Conservation (phyloP, 2,888 invertebrate species). For the Helleia helle region DNA sequence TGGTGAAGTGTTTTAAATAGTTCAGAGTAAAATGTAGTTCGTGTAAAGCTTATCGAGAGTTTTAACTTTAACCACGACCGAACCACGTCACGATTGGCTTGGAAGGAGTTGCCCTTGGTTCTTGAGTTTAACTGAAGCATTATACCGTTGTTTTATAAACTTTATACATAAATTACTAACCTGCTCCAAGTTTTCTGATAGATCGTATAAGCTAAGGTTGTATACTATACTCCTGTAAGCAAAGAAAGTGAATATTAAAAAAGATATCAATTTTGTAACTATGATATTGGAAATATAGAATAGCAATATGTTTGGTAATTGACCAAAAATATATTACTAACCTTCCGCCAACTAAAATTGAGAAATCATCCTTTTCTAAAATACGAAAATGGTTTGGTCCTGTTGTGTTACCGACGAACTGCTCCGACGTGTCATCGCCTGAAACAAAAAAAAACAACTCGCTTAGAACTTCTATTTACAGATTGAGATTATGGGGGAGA, state of each 20-base stretch:
- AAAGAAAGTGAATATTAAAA: constrained; percentile 21
- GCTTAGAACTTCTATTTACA: neutral
- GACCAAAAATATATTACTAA: constrained; percentile 61
- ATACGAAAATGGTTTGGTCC: constrained; percentile 91
- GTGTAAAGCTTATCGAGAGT: constrained; percentile 4
- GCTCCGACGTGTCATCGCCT: constrained; percentile 82
- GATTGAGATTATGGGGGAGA: neutral
- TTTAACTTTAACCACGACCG: constrained; percentile 5
- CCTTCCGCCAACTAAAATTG: constrained; percentile 92
- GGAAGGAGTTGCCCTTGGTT: neutral
- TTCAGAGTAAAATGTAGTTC: constrained; percentile 2
- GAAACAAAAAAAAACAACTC: constrained; percentile 50
- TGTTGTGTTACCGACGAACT: constrained; percentile 86
- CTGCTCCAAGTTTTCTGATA: constrained; percentile 84
- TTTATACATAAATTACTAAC: no score
- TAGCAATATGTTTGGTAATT: no score
- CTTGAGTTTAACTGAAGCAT: neutral
- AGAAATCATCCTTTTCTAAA: constrained; percentile 88
- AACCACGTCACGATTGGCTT: neutral
- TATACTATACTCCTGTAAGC: constrained; percentile 88
- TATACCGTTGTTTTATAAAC: neutral
- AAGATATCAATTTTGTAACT: no score
- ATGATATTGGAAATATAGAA: no score
- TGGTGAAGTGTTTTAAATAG: neutral
- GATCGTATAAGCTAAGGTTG: constrained; percentile 90